These are phyloP conservation scores for Ceryle rudis DNA, from an alignment of 2,797 vertebrate species.

Conservation along the genomic window DNA sequence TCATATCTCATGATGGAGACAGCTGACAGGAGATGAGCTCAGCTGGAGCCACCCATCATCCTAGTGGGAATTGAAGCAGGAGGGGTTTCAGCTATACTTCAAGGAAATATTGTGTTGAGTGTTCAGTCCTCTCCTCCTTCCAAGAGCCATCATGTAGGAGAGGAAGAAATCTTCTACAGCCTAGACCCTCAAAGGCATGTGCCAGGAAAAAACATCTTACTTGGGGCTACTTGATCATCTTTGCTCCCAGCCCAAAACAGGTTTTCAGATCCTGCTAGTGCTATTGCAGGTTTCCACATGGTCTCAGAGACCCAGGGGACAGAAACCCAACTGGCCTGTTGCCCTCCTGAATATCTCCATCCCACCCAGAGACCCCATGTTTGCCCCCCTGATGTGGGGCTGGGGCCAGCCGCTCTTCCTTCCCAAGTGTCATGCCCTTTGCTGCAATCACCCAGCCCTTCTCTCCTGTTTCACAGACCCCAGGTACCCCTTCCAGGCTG, in stretches of 20 bases:
- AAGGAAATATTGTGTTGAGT: neutral
- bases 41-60: neutral
- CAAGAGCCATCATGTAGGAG: neutral
- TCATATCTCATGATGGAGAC: neutral
- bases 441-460: neutral
- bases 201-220: neutral
- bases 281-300: neutral
- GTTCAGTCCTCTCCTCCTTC: neutral
- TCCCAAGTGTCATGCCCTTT: neutral
- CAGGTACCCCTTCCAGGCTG: neutral
- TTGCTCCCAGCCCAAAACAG: neutral
- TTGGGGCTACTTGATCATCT: neutral
- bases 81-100: neutral
- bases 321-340: neutral
- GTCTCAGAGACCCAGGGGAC: neutral
- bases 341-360: neutral
- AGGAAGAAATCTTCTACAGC: neutral
- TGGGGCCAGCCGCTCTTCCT: neutral
- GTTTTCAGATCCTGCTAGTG: neutral
- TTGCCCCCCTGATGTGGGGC: neutral
- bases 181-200: neutral
- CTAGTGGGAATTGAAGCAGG: neutral
- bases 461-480: slow-evolving; percentile 72
- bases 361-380: fast-evolving
- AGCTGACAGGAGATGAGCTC: neutral